Percentiles rank a stretch among this genome's conserved stretches.
Evolutionary conservation across 2,797 vertebrate species (phyloP).

Genomic region (Argentina silus): DNA sequence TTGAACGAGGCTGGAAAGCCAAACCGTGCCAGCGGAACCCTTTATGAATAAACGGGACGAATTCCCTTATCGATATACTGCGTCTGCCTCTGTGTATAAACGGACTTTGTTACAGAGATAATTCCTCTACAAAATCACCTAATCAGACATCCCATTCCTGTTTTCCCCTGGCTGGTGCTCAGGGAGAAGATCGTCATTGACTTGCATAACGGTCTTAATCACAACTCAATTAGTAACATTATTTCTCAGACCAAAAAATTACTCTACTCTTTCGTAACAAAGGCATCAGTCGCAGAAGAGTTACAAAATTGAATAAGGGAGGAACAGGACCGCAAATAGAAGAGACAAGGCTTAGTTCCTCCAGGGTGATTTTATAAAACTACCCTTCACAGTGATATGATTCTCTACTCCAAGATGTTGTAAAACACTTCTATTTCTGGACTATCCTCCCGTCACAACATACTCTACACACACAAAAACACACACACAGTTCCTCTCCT

Average conservation of each 20-base stretch:
- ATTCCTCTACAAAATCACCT: constrained; percentile 37
- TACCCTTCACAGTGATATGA: constrained; percentile 60
- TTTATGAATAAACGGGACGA: too few species aligned
- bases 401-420: constrained; percentile 61
- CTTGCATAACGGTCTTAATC: constrained; percentile 60
- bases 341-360: constrained; percentile 66
- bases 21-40: too few species aligned
- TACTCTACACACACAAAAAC: constrained; percentile 11
- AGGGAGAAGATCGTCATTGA: constrained; percentile 45
- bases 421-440: constrained; percentile 72
- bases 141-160: constrained; percentile 39
- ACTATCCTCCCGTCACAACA: constrained; percentile 60
- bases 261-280: constrained; percentile 67
- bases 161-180: constrained; percentile 28
- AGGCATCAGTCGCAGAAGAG: too few species aligned
- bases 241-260: constrained; percentile 39
- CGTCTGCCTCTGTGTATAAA: too few species aligned
- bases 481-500: not conserved
- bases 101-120: too few species aligned
- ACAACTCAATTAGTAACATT: constrained; percentile 51
- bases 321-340: constrained; percentile 60
- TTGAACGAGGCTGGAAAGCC: too few species aligned
- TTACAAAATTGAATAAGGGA: constrained; percentile 69
- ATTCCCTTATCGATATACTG: too few species aligned
- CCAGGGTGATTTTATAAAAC: constrained; percentile 66